phyloP scores from a whole-genome alignment of 2,888 invertebrate genomes.

The Aricia artaxerxes region DNA sequence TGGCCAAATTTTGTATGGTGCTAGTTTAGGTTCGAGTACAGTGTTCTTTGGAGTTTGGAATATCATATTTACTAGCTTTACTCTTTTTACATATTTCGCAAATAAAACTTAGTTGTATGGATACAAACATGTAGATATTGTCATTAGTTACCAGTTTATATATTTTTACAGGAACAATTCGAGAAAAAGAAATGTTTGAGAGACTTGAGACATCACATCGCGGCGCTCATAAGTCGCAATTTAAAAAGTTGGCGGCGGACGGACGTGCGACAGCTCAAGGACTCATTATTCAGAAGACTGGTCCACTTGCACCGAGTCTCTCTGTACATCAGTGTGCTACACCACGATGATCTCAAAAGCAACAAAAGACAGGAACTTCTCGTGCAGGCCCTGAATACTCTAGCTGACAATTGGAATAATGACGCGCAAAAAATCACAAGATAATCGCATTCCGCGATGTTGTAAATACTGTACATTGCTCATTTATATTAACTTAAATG shows the following conservation, averaged over 20 bases:
- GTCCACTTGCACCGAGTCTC: conserved; percentile 65
- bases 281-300: conserved; percentile 63
- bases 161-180: conserved; percentile 52
- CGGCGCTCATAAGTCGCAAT: conserved; percentile 72
- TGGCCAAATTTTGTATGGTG: too few relatives aligned
- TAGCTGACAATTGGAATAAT: conserved; percentile 64
- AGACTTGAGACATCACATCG: conserved; percentile 74
- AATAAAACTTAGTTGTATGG: too few relatives aligned
- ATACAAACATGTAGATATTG: too few relatives aligned
- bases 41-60: too few relatives aligned
- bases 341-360: conserved; percentile 58
- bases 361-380: conserved; percentile 53
- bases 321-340: conserved; percentile 62
- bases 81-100: too few relatives aligned
- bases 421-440: conserved; percentile 48
- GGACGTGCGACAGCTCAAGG: conserved; percentile 53
- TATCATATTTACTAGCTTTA: too few relatives aligned
- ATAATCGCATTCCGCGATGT: conserved; percentile 49
- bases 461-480: conserved; percentile 76
- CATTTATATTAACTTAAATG: conserved; percentile 55
- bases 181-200: conserved; percentile 72
- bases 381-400: conserved; percentile 53
- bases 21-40: too few relatives aligned
- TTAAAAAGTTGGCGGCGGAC: conserved; percentile 77
- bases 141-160: conserved; percentile 17